Evolutionary conservation across 2,888 invertebrate genomes (phyloP), one percentile per base, ranked within the genome.

Genomic region (Pollenia griseotomentosa): DNA sequence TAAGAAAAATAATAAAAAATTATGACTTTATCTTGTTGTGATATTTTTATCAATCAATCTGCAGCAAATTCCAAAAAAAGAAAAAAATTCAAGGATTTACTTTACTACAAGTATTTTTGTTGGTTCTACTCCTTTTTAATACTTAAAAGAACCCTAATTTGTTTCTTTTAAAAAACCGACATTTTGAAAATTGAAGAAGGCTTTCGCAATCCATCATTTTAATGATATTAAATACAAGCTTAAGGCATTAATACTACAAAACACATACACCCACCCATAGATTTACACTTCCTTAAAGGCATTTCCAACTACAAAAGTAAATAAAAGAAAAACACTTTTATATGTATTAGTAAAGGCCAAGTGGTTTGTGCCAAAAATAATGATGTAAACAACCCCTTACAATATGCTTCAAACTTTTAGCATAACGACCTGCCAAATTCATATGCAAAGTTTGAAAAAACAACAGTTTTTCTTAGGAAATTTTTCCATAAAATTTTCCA

Each of bases 151-250:
- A 86, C 78, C 83, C 83, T 81, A 86, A 88, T 88, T 88, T 86
- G 85, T 88, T 81, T 74, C 65, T 33, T 6, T 33, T 33, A 68
- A 80, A 70, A 65, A 74, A 73, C 75, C 75, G 80, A 88, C 79
- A 83, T 80, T 85, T 84, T 55, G 59, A 61, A 85, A 88, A 83
- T 79, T 82, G 74, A 88, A 89, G 84, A 85, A 88, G 88, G 85
- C 88, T 85, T 83, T 68, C 87, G 82, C 85, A 88, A 89, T 89
- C 88, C 88, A 89, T 89, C 89, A 89, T 87, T 84, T 84, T 86
- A 83, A 86, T 87, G 79, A 87, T 84, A 86, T 86, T 82, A 86
- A 84, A 78, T 82, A 82, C 79, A 86, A 84, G 71, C 84, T 82
- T 84, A 59, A 79, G 75, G 78, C 68, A 68, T 63, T 77, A 63